Conservation (phyloP, 2,113 vertebrate species). For the Prunella fulvescens region DNA sequence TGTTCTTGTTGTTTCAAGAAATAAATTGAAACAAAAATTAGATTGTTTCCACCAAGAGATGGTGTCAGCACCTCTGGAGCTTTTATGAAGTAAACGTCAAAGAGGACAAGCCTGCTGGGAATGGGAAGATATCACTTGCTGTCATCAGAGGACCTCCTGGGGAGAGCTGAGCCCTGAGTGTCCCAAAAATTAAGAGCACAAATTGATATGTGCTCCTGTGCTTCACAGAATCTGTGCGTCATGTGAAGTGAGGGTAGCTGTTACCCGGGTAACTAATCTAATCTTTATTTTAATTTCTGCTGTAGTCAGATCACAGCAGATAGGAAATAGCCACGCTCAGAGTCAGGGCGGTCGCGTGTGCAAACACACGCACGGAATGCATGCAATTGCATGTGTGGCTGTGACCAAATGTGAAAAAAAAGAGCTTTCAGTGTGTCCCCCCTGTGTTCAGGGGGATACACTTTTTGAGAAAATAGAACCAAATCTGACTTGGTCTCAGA, state of each 20-base stretch:
- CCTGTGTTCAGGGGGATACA: not conserved
- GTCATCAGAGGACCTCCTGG: conserved; percentile 36
- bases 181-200: conserved; percentile 52
- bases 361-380: not conserved
- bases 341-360: not conserved
- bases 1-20: not conserved
- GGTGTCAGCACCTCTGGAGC: not conserved
- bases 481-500: not conserved
- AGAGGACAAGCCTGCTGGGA: not conserved
- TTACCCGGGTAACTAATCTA: conserved; percentile 37
- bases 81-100: not conserved
- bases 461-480: not conserved
- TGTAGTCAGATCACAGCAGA: conserved; percentile 29
- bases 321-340: not conserved
- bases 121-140: not conserved
- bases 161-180: conserved; percentile 33
- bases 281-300: conserved; percentile 63
- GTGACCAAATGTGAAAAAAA: not conserved
- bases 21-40: not conserved
- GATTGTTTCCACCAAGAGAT: not conserved
- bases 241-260: conserved; percentile 50
- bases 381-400: not conserved
- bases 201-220: conserved; percentile 41
- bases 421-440: too few relatives aligned
- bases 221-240: conserved; percentile 44